Conservation (phyloP, 2,888 invertebrate genomes). For the Desoria tigrina region DNA sequence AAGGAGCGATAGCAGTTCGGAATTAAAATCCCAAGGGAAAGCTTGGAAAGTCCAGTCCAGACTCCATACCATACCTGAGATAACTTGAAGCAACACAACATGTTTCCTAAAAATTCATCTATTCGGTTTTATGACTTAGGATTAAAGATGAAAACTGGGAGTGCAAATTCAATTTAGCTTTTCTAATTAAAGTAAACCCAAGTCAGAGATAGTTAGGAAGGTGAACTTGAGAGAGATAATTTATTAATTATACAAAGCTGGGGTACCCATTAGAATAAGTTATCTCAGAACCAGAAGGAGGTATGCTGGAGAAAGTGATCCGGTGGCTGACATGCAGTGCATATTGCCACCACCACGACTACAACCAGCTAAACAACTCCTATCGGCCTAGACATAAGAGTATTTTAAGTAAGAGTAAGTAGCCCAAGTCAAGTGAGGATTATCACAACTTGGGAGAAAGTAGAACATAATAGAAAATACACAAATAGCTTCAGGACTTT, state of each 20-base stretch:
- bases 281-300: too few species aligned
- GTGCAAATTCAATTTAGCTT: conserved; percentile 13
- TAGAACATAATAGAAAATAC: conserved; percentile 1
- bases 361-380: too few species aligned
- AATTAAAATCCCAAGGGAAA: too few species aligned
- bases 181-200: conserved; percentile 16
- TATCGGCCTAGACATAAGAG: neutral
- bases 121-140: too few species aligned
- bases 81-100: too few species aligned
- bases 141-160: neutral
- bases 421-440: conserved; percentile 1
- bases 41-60: too few species aligned
- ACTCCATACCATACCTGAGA: too few species aligned
- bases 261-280: neutral
- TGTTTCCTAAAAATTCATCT: too few species aligned
- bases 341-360: neutral
- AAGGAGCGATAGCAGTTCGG: too few species aligned
- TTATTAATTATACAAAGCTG: conserved; percentile 16
- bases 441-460: neutral
- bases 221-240: conserved; percentile 16
- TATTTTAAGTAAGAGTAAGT: neutral
- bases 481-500: conserved; percentile 6
- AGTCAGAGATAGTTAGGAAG: conserved; percentile 16
- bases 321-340: neutral
- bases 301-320: too few species aligned